A percentile compares a stretch with the other conserved stretches of the same genome.
phyloP scores from a whole-genome alignment of 2,113 vertebrate genomes.

The Tonatia bakeri region DNA sequence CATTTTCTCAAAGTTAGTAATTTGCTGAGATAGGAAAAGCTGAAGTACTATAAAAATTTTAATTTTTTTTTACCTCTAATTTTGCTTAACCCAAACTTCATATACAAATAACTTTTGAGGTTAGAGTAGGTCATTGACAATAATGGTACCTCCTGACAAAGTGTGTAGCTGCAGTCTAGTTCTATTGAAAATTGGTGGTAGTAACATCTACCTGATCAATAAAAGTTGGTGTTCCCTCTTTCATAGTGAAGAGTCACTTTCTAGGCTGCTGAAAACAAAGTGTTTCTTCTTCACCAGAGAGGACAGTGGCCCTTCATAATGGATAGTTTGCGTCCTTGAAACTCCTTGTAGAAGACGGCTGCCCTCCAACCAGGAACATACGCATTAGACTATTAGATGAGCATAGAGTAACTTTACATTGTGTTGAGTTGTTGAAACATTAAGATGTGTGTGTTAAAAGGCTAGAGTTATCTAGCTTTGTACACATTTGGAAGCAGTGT shows the following conservation, averaged over 20 bases:
- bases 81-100: background rate
- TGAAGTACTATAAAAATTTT: background rate
- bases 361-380: background rate
- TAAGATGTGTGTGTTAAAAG: background rate
- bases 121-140: background rate
- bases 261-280: background rate
- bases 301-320: background rate
- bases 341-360: background rate
- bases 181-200: background rate
- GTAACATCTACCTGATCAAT: background rate
- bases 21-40: background rate
- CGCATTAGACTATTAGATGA: background rate
- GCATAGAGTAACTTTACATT: background rate
- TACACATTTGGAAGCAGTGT: background rate
- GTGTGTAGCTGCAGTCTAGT: background rate
- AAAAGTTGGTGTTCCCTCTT: background rate
- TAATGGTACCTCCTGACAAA: background rate
- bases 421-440: background rate
- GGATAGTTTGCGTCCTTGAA: background rate
- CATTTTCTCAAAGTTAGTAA: conserved; percentile 2
- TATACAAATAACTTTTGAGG: background rate
- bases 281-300: background rate
- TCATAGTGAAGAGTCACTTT: background rate
- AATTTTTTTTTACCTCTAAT: background rate
- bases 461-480: background rate